Conservation (phyloP, 2,888 invertebrate genomes). For the Frankliniella intonsa region DNA sequence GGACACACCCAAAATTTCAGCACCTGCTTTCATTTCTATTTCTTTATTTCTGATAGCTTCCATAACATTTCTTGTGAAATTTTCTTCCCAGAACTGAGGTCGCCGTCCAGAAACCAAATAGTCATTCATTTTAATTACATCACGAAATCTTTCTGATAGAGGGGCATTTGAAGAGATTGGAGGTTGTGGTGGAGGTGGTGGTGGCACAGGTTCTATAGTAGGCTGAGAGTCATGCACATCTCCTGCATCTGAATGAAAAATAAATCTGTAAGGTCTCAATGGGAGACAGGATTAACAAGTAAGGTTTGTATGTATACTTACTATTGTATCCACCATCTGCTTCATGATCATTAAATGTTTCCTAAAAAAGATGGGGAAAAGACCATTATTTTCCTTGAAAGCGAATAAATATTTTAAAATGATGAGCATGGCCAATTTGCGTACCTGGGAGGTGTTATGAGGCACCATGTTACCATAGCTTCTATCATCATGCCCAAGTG, state of each 20-base stretch:
- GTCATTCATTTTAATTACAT: constrained; percentile 82
- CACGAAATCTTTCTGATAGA: constrained; percentile 46
- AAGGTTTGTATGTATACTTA: background rate
- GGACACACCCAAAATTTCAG: constrained; percentile 82
- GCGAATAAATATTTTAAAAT: too few species aligned
- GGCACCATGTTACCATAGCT: background rate
- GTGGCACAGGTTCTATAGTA: constrained; percentile 8
- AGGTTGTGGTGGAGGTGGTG: constrained; percentile 32
- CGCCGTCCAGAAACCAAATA: constrained; percentile 75
- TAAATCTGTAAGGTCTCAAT: background rate
- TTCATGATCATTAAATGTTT: background rate
- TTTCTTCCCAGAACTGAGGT: constrained; percentile 91
- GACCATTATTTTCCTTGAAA: too few species aligned
- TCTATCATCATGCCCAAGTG: background rate
- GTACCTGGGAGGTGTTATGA: background rate
- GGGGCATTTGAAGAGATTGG: constrained; percentile 27
- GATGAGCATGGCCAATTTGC: too few species aligned
- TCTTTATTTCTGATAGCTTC: constrained; percentile 86
- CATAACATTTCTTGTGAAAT: constrained; percentile 81
- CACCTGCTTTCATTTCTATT: constrained; percentile 89
- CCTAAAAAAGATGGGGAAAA: background rate
- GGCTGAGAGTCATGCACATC: background rate
- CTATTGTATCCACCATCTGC: background rate
- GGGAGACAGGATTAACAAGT: background rate
- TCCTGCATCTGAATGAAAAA: background rate